Percentiles rank a stretch among this genome's conserved stretches.
Evolutionary conservation across 2,888 invertebrate species (phyloP).

Genomic region (Octodonta nipae): DNA sequence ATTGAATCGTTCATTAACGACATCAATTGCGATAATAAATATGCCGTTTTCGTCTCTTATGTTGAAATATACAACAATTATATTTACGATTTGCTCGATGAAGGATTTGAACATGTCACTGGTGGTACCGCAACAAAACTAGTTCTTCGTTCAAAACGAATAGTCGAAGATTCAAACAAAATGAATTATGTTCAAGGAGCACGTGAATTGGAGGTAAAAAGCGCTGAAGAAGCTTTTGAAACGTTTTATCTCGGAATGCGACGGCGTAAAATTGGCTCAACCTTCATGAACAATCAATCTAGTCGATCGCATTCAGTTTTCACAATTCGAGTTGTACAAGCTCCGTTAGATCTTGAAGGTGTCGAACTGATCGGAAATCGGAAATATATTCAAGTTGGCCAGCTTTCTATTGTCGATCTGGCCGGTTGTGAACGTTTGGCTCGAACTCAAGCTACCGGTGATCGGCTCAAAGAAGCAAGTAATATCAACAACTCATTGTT

Average conservation of each 20-base stretch:
- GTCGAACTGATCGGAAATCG: not conserved
- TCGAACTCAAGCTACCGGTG: not conserved
- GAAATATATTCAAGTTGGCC: not conserved
- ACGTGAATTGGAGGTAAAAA: not conserved
- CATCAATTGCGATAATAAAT: too few relatives aligned
- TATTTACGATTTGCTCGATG: not conserved
- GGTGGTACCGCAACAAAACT: not conserved
- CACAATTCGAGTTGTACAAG: not conserved
- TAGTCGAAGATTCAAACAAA: not conserved
- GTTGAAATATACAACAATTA: not conserved
- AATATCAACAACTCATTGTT: not conserved
- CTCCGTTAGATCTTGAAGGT: not conserved
- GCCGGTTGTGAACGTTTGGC: not conserved
- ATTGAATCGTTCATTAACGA: too few relatives aligned
- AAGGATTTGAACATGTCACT: not conserved
- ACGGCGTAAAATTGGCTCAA: not conserved
- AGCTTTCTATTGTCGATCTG: not conserved
- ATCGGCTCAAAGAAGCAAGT: not conserved
- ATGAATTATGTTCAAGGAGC: not conserved
- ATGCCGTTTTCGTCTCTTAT: not conserved
- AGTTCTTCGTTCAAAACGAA: not conserved
- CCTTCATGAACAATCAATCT: not conserved
- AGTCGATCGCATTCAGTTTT: not conserved
- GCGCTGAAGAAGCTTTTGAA: not conserved
- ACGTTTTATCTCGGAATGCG: not conserved